Evolutionary conservation across 2,113 vertebrate species (phyloP).

Genomic region (Odontophorus gujanensis): DNA sequence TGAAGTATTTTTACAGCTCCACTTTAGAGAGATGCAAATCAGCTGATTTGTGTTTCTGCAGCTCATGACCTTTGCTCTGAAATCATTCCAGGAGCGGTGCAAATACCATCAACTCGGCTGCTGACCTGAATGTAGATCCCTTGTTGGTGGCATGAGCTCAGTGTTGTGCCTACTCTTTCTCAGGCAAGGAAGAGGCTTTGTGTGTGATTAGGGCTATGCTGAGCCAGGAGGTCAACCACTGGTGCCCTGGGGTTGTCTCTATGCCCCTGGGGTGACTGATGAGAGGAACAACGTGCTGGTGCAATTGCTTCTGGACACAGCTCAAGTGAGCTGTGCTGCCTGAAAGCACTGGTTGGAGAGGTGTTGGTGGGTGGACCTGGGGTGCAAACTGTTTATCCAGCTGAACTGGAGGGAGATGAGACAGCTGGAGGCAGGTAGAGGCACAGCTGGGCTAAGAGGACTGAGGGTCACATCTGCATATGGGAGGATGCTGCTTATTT

Average conservation of each 20-base stretch:
- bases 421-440: not conserved
- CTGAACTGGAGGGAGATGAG: not conserved
- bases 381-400: not conserved
- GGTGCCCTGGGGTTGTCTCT: not conserved
- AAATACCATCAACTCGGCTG: not conserved
- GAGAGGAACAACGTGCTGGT: not conserved
- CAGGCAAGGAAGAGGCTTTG: not conserved
- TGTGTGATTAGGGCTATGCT: not conserved
- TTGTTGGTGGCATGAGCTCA: rapidly evolving
- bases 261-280: not conserved
- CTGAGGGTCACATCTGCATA: not conserved
- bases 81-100: not conserved
- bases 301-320: not conserved
- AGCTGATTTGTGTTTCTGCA: not conserved
- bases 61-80: not conserved
- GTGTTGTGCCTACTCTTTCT: not conserved
- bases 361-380: too few relatives aligned
- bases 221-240: not conserved
- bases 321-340: not conserved
- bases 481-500: not conserved
- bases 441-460: not conserved
- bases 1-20: constrained; percentile 8
- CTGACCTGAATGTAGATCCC: not conserved
- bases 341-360: not conserved
- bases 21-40: not conserved